Evolutionary conservation across 92 coral and sea anemone species (phyloP).

Genomic region (Phenganax subtilis): DNA sequence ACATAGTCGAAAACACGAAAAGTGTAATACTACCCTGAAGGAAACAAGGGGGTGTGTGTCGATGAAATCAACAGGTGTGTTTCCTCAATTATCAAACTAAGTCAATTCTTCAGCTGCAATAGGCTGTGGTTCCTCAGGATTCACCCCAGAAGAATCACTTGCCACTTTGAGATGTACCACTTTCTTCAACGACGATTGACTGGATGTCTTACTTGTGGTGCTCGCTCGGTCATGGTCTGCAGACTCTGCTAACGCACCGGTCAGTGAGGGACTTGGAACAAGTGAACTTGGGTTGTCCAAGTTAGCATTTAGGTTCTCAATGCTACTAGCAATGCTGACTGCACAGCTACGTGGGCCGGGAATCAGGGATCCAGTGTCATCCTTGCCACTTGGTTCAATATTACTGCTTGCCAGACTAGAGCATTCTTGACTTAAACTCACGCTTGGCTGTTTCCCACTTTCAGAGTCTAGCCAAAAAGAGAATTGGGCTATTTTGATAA

Average conservation of each 20-base stretch:
- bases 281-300: conserved; percentile 41
- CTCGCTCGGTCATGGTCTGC: neutral
- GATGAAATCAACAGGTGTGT: too few species aligned
- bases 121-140: neutral
- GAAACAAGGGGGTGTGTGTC: too few species aligned
- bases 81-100: too few species aligned
- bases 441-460: conserved; percentile 90
- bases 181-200: conserved; percentile 30
- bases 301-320: conserved; percentile 76
- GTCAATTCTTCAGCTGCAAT: neutral
- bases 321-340: conserved; percentile 93
- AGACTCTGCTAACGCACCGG: neutral
- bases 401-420: conserved; percentile 88
- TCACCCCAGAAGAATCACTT: neutral
- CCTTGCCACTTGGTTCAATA: conserved; percentile 61
- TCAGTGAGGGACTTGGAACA: neutral
- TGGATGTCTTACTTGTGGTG: conserved; percentile 8
- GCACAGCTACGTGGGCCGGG: conserved; percentile 99
- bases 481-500: neutral
- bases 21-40: too few species aligned
- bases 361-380: conserved; percentile 82
- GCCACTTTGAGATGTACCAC: conserved; percentile 31
- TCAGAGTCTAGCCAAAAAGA: conserved; percentile 56
- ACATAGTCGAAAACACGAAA: too few species aligned
- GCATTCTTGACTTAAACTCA: conserved; percentile 96